These are phyloP conservation scores for Listronotus oregonensis DNA, from an alignment of 1,140 invertebrate species.

Conservation along the genomic window DNA sequence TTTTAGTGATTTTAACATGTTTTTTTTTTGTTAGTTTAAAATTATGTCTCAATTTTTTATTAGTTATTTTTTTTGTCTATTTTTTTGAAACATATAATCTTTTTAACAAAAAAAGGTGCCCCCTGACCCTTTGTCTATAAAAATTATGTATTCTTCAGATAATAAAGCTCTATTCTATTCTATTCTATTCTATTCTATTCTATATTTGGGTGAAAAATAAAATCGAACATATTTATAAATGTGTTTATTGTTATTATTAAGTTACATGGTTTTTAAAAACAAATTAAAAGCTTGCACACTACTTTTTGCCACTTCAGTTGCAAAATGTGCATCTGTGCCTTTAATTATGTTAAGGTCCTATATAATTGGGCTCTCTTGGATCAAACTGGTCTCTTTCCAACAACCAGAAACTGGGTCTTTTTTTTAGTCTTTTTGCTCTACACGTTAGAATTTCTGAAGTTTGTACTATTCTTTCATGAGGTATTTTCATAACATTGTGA, in stretches of 20 bases:
- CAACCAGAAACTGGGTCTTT: constrained; percentile 79
- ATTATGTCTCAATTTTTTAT: too few relatives aligned
- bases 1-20: too few relatives aligned
- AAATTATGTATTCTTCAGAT: too few relatives aligned
- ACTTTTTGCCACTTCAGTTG: constrained; percentile 76
- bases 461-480: constrained; percentile 69
- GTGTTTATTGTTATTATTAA: neutral
- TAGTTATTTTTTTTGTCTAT: too few relatives aligned
- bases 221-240: too few relatives aligned
- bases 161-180: too few relatives aligned
- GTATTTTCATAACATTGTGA: constrained; percentile 78
- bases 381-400: constrained; percentile 82
- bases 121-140: too few relatives aligned
- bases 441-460: constrained; percentile 70
- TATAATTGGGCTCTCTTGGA: constrained; percentile 77
- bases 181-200: too few relatives aligned
- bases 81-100: too few relatives aligned
- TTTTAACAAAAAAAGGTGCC: too few relatives aligned
- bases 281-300: constrained; percentile 75
- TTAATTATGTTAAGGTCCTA: constrained; percentile 72
- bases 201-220: too few relatives aligned
- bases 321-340: constrained; percentile 79
- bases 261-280: constrained; percentile 82
- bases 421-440: constrained; percentile 68
- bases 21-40: too few relatives aligned